These are phyloP conservation scores for Amphipoea lucens DNA, from an alignment of 2,888 invertebrate genomes.

Conservation along the genomic window DNA sequence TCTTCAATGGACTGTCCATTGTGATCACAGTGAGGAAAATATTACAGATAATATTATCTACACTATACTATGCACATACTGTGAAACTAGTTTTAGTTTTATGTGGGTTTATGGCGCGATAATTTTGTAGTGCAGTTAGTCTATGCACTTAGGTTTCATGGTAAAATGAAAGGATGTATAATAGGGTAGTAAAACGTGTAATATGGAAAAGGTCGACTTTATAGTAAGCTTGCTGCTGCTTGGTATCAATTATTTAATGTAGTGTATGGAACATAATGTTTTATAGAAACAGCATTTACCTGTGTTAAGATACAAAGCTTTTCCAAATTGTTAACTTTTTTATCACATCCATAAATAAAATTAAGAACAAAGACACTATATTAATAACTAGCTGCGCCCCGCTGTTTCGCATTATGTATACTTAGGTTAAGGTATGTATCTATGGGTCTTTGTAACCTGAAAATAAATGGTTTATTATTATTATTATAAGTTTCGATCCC, in stretches of 20 bases:
- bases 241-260: neutral
- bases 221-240: neutral
- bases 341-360: neutral
- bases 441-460: too few relatives aligned
- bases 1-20: slow-evolving; percentile 41
- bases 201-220: neutral
- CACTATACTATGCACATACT: neutral
- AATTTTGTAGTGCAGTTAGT: slow-evolving; percentile 8
- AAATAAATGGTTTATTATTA: too few relatives aligned
- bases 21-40: slow-evolving; percentile 24
- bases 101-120: slow-evolving; percentile 21
- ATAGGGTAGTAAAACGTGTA: slow-evolving; percentile 1
- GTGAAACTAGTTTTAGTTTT: neutral
- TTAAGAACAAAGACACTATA: too few relatives aligned
- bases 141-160: slow-evolving; percentile 18
- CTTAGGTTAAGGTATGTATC: too few relatives aligned
- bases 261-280: neutral
- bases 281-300: neutral
- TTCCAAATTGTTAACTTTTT: neutral
- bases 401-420: too few relatives aligned
- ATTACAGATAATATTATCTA: slow-evolving; percentile 7
- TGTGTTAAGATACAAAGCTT: neutral
- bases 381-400: too few relatives aligned
- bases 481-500: too few relatives aligned
- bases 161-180: slow-evolving; percentile 8